Evolutionary conservation across 2,113 vertebrate genomes (phyloP).

Genomic region (Bubalus kerabau): DNA sequence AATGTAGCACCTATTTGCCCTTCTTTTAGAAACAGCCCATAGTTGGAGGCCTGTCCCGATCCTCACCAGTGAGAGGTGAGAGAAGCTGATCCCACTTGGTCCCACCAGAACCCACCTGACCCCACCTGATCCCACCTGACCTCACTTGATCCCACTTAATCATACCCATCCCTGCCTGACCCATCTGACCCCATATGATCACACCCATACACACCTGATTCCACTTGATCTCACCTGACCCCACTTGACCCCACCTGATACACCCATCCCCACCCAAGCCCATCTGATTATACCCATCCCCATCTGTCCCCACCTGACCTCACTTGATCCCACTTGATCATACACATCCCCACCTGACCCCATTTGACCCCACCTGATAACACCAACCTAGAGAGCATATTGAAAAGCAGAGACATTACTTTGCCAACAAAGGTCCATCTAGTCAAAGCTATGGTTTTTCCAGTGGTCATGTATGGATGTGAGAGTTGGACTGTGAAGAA

Average conservation of each 20-base stretch:
- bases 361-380: neutral
- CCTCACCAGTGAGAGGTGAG: neutral
- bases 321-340: too few relatives aligned
- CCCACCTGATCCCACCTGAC: neutral
- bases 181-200: too few relatives aligned
- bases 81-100: neutral
- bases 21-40: neutral
- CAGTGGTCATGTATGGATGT: too few relatives aligned
- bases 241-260: neutral
- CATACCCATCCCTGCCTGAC: too few relatives aligned
- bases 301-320: neutral
- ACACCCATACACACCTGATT: neutral
- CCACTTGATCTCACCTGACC: neutral
- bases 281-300: neutral
- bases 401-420: too few relatives aligned
- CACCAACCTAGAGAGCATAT: neutral
- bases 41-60: neutral
- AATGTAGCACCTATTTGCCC: accelerated
- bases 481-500: too few relatives aligned
- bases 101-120: neutral
- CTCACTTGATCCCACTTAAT: too few relatives aligned
- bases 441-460: too few relatives aligned
- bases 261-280: neutral
- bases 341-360: neutral
- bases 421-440: too few relatives aligned